phyloP scores from a whole-genome alignment of 2,888 invertebrate species.

The Villa cingulata region DNA sequence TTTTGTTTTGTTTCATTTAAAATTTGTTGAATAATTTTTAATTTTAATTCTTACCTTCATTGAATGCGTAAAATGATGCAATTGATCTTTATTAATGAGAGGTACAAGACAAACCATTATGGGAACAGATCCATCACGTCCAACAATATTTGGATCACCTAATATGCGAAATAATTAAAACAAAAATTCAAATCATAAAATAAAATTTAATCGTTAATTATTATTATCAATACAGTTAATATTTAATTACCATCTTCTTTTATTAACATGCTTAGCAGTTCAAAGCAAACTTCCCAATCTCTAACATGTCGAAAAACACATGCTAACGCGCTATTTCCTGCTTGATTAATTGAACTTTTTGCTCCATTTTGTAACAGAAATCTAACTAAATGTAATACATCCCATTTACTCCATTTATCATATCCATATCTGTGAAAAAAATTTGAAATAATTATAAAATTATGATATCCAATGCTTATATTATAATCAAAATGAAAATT shows the following conservation, averaged over 20 bases:
- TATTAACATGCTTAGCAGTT: conserved; percentile 35
- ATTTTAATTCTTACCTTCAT: conserved; percentile 45
- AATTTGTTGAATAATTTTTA: background rate
- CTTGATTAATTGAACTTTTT: conserved; percentile 52
- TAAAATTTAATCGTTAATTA: background rate
- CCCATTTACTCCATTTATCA: conserved; percentile 61
- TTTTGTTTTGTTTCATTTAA: background rate
- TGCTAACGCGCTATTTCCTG: conserved; percentile 53
- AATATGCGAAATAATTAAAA: too few relatives aligned
- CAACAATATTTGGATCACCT: conserved; percentile 55
- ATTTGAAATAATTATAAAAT: too few relatives aligned
- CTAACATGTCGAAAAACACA: conserved; percentile 56
- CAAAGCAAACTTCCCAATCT: conserved; percentile 49
- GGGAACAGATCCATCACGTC: conserved; percentile 56
- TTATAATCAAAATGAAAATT: background rate
- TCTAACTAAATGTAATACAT: conserved; percentile 53
- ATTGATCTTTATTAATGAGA: conserved; percentile 57
- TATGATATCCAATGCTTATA: background rate
- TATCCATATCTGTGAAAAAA: conserved; percentile 40
- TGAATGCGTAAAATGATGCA: conserved; percentile 56
- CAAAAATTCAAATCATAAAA: background rate
- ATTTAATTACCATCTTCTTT: conserved; percentile 34
- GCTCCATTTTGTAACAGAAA: conserved; percentile 50
- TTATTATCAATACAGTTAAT: background rate
- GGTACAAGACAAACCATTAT: conserved; percentile 62